These are phyloP conservation scores for Eptatretus atami DNA, from an alignment of 2,797 vertebrate species.

Conservation along the genomic window DNA sequence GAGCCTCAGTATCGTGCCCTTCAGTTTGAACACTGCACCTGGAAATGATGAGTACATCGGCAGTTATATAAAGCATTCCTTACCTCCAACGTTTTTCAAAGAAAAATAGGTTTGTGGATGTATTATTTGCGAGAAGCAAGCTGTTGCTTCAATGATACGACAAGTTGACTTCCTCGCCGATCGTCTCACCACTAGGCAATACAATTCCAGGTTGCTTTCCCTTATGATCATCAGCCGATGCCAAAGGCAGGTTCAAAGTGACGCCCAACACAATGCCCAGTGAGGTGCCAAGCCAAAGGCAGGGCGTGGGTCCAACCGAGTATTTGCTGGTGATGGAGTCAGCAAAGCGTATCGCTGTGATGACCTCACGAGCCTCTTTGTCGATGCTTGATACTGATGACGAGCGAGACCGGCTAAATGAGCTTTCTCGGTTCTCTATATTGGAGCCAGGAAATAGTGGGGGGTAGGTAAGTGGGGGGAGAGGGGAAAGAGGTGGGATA, in stretches of 20 bases:
- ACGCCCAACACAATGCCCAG: conserved; percentile 58
- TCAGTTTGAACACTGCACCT: conserved; percentile 69
- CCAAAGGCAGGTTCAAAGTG: conserved; percentile 44
- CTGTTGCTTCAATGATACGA: no score
- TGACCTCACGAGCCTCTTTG: conserved; percentile 61
- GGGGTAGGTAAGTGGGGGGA: neutral
- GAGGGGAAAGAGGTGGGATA: neutral
- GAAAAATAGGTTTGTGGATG: no score
- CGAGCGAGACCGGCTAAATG: conserved; percentile 86
- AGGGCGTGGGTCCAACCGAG: conserved; percentile 37
- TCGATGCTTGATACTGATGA: conserved; percentile 97
- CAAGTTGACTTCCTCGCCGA: neutral
- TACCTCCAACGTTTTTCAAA: no score
- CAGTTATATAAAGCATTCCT: no score
- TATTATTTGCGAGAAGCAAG: no score
- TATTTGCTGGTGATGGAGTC: conserved; percentile 55
- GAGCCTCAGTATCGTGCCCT: conserved; percentile 60
- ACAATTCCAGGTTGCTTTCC: conserved; percentile 73
- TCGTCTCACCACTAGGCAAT: conserved; percentile 54
- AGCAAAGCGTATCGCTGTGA: conserved; percentile 62
- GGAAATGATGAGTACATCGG: conserved; percentile 1
- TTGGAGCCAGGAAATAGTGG: conserved; percentile 7
- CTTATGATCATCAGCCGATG: conserved; percentile 52
- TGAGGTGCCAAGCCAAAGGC: conserved; percentile 65
- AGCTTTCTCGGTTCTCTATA: conserved; percentile 82